A percentile compares a stretch with the other conserved stretches of the same genome.
phyloP scores from a whole-genome alignment of 1,140 invertebrate species.

The Dendroctonus ponderosae region DNA sequence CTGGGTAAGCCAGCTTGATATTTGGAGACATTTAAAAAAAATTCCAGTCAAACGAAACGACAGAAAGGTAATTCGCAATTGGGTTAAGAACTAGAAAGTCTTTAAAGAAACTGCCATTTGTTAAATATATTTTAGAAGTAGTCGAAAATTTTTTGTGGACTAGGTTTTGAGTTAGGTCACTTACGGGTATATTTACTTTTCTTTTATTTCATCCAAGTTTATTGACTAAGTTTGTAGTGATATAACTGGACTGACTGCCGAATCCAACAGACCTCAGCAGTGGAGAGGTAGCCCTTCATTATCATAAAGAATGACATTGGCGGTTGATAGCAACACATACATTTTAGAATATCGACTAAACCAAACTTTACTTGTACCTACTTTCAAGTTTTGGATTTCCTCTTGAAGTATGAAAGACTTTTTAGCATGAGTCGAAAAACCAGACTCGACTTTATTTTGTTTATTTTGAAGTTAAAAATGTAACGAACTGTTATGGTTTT shows the following conservation, averaged over 20 bases:
- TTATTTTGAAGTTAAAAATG: constrained; percentile 6
- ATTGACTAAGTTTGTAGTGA: constrained; percentile 20
- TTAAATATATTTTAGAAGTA: background rate
- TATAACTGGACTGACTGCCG: constrained; percentile 23
- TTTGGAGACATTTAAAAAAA: background rate
- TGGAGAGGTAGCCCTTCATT: constrained; percentile 9
- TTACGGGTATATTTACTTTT: constrained; percentile 13
- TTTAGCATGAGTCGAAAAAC: too few species aligned
- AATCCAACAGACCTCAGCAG: constrained; percentile 24
- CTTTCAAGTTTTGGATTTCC: background rate
- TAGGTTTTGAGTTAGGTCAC: constrained; percentile 22
- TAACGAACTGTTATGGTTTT: constrained; percentile 14
- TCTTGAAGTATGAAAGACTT: too few species aligned
- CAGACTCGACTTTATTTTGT: constrained; percentile 1
- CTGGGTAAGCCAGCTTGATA: constrained; percentile 39
- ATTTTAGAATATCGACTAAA: constrained; percentile 1
- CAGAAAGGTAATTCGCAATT: too few species aligned
- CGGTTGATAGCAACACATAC: constrained; percentile 29
- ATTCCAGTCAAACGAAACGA: background rate
- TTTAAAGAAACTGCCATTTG: background rate
- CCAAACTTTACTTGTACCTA: background rate
- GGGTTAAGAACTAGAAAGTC: constrained; percentile 9
- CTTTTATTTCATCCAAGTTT: constrained; percentile 17
- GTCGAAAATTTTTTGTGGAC: constrained; percentile 3
- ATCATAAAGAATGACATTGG: constrained; percentile 10